Conservation (phyloP, 2,888 invertebrate species). For the Chaetoderma sp. region DNA sequence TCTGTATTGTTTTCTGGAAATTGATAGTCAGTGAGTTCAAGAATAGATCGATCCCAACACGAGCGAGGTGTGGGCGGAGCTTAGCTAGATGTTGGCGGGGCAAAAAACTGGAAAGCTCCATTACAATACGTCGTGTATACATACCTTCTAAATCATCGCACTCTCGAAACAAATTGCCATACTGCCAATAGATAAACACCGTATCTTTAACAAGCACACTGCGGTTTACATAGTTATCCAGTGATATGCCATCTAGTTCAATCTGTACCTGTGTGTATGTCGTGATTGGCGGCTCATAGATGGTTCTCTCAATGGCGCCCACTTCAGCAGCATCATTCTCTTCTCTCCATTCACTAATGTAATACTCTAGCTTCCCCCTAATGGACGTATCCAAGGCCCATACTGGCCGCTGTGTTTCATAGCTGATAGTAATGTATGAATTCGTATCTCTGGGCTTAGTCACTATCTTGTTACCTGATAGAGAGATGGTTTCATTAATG, state of each 20-base stretch:
- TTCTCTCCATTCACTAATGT: background rate
- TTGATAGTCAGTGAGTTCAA: no score
- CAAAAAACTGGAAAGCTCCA: background rate
- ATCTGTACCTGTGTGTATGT: conserved; percentile 24
- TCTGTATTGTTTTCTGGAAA: no score
- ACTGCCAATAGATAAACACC: conserved; percentile 49
- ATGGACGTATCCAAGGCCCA: no score
- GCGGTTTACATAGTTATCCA: background rate
- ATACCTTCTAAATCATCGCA: conserved; percentile 60
- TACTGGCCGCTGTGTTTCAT: no score
- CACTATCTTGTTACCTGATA: conserved; percentile 36
- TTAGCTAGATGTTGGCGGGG: no score
- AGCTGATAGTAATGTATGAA: conserved; percentile 45
- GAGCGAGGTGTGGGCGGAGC: no score
- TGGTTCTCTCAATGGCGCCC: conserved; percentile 9
- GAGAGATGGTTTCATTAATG: conserved; percentile 34
- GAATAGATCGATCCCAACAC: no score
- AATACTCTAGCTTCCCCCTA: background rate
- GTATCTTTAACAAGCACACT: background rate
- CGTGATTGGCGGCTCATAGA: conserved; percentile 46
- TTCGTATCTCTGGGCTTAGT: conserved; percentile 47
- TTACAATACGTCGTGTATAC: background rate
- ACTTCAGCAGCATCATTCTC: background rate
- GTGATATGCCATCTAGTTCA: background rate
- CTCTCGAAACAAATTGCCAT: conserved; percentile 57